Evolutionary conservation across 2,113 vertebrate species (phyloP), one percentile per base, ranked within the genome.

Genomic region (Microcebus murinus): DNA sequence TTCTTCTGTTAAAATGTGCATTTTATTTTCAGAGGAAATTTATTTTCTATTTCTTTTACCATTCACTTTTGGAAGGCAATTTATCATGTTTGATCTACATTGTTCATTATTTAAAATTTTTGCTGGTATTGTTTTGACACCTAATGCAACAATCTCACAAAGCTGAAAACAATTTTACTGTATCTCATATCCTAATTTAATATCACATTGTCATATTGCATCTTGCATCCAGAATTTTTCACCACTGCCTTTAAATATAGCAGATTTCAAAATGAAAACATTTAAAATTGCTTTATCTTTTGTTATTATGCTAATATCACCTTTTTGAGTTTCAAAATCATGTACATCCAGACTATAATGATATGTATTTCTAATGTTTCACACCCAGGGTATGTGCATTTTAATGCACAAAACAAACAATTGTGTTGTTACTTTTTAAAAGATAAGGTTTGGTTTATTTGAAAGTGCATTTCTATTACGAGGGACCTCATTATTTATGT

Each of bases 41-140:
- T 87, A 95, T 91, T 95, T 98, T 95, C 31, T 83, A 23, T 45
- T 96, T 61, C 14, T 96, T 96, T 96, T 91, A 92, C 27, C 39
- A 77, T 74, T 96, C 5, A 52, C 96, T 96, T 27, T 89, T 80
- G 23, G 73, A 93, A 52, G 25, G 77, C 76, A 98, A 86, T 74
- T 94, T 71, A 96, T 93, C 29, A 87, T 42, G 17, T 94, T 97
- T 97, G 81, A 97, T 96, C 63, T 94, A 89, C 5, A 50, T 74
- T 96, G 27, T 48, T 95, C 17, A 84, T 96, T 97, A 96, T 82
- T 96, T 97, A 91, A 95, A 55, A 61, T 31, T 94, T 97, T 45
- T 79, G 20, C 61, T 93, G 29, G 11, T 79, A 95, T 67, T 67
- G 7, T 91, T 98, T 97, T 94, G 77, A 92, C 42, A 90, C 15